Evolutionary conservation across 1,140 invertebrate genomes (phyloP), one percentile per base, ranked within the genome.

Genomic region (Anadara kagoshimensis): DNA sequence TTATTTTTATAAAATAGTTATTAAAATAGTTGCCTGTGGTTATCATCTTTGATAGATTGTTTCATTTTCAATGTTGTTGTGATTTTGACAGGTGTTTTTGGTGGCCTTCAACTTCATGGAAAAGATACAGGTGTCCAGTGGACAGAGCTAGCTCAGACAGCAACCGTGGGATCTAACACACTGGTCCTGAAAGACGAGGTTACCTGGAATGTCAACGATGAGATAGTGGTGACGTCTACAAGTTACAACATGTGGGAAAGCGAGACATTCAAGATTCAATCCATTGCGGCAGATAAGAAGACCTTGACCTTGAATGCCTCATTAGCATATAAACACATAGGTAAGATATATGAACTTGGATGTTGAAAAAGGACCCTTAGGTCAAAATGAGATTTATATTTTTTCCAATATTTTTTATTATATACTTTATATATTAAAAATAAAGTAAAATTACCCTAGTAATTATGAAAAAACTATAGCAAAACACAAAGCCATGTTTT

Each of bases 21-120:
- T n/a, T n/a, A n/a, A n/a, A n/a, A n/a, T n/a, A n/a, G n/a, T n/a
- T n/a, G n/a, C n/a, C n/a, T n/a, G n/a, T n/a, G n/a, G 14, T 49
- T 49, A 49, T 49, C n/a, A 14, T 11, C 1, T 49, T 49, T 1
- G n/a, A 49, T 18, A 49, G 14, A 2, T n/a, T 18, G 1, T 49
- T 49, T 49, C 10, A 2, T 49, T 18, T 49, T 18, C 1, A n/a
- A 18, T 1, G 2, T 49, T 43, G 54, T 75, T 51, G 24, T 61
- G 22, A 24, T 68, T 51, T 14, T 63, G 63, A 20, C 69, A 87
- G 84, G 59, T 75, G 85, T 87, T 12, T 88, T 85, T 76, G 87
- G 87, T 36, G 83, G 83, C 16, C 75, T 89, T 26, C 84, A 88
- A 61, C 63, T 89, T 20, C 86, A 87, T 75, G 88, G 87, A 14